Conservation (phyloP, 1,140 invertebrate genomes). For the Dendroctonus valens region DNA sequence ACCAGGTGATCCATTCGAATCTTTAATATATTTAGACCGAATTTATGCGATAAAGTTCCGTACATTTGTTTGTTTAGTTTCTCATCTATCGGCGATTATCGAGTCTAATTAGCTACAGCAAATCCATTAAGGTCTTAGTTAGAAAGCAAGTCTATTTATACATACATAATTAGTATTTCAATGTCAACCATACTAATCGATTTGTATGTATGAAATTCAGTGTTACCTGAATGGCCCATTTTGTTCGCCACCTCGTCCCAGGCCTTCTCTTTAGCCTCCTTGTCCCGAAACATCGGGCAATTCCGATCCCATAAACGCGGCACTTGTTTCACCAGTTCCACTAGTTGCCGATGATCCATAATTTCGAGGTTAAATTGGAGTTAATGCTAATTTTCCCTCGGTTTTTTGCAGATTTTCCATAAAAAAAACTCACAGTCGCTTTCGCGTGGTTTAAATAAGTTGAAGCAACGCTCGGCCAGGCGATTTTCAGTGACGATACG, state of each 20-base stretch:
- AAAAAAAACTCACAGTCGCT: background rate
- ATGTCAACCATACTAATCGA: too few species aligned
- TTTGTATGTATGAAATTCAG: background rate
- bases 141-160: too few species aligned
- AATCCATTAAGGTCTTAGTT: too few species aligned
- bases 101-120: too few species aligned
- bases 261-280: slow-evolving; percentile 33
- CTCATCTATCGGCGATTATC: too few species aligned
- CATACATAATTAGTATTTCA: too few species aligned
- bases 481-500: background rate
- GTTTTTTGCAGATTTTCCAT: background rate
- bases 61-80: too few species aligned
- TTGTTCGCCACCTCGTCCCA: slow-evolving; percentile 33
- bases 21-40: too few species aligned
- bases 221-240: slow-evolving; percentile 36
- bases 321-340: slow-evolving; percentile 31
- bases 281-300: slow-evolving; percentile 33
- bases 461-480: background rate
- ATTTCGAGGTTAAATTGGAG: background rate
- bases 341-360: slow-evolving; percentile 33
- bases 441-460: background rate
- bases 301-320: slow-evolving; percentile 39
- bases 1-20: too few species aligned
- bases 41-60: too few species aligned
- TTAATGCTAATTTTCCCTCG: background rate